Conservation (phyloP, 2,113 vertebrate genomes). For the Psettodes erumei region DNA sequence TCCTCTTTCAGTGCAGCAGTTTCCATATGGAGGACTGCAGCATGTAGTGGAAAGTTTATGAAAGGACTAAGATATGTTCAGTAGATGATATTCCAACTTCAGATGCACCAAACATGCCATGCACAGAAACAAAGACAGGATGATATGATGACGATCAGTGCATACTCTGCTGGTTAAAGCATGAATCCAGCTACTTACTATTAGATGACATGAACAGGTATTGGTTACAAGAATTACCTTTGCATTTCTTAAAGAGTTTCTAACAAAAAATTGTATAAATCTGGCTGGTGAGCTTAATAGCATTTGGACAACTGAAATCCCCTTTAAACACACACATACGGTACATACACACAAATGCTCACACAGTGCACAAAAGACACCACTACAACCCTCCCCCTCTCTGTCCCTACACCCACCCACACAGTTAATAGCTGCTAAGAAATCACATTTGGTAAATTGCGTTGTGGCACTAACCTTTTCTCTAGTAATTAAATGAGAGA, state of each 20-base stretch:
- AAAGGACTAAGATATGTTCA: too few relatives aligned
- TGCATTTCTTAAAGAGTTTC: neutral
- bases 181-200: neutral
- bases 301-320: slow-evolving; percentile 6
- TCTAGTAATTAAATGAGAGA: slow-evolving; percentile 71
- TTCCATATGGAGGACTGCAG: too few relatives aligned
- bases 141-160: neutral
- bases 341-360: neutral
- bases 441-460: slow-evolving; percentile 76
- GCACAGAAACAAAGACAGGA: neutral
- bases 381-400: slow-evolving; percentile 9
- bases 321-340: slow-evolving; percentile 10
- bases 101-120: neutral
- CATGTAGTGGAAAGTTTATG: too few relatives aligned
- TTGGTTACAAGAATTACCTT: neutral
- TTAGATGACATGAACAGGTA: neutral
- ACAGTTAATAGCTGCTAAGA: slow-evolving; percentile 68
- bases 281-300: neutral
- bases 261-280: neutral
- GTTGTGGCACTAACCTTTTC: slow-evolving; percentile 74
- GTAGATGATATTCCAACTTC: too few relatives aligned
- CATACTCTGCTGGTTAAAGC: neutral
- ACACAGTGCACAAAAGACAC: neutral
- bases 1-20: too few relatives aligned
- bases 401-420: slow-evolving; percentile 33